phyloP scores from a whole-genome alignment of 2,888 invertebrate genomes.

The Chironomus tentans region DNA sequence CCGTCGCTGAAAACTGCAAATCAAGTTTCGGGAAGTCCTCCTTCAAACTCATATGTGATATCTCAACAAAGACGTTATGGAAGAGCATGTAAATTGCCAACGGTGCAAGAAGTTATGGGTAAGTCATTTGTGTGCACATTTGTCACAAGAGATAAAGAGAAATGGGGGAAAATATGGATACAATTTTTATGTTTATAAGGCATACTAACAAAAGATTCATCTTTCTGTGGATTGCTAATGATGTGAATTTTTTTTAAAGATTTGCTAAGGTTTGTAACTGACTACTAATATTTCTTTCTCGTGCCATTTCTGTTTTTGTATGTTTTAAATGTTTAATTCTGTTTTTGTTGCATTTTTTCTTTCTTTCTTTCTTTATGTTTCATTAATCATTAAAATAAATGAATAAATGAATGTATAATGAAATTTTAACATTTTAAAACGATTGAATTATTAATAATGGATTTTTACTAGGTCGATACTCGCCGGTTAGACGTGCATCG shows the following conservation, averaged over 20 bases:
- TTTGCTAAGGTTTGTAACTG: neutral
- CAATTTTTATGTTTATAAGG: neutral
- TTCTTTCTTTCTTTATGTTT: no score
- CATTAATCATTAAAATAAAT: no score
- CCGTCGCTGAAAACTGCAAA: conserved; percentile 52
- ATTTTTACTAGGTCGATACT: conserved; percentile 52
- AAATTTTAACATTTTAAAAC: neutral
- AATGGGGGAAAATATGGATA: neutral
- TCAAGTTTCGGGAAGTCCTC: conserved; percentile 42
- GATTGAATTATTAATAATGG: neutral
- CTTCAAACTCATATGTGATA: conserved; percentile 32
- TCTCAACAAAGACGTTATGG: conserved; percentile 34
- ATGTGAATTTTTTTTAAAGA: neutral
- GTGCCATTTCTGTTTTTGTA: no score
- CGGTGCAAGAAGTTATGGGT: conserved; percentile 66
- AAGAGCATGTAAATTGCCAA: conserved; percentile 46
- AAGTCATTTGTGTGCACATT: conserved; percentile 39
- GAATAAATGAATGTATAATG: no score
- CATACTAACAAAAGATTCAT: neutral
- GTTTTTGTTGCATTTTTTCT: no score
- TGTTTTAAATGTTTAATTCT: no score
- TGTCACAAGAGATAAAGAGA: neutral
- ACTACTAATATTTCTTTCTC: neutral
- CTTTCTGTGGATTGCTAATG: neutral
- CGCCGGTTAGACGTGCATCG: conserved; percentile 82